These are phyloP conservation scores for Anthoscopus minutus DNA, from an alignment of 2,113 vertebrate genomes.

Conservation along the genomic window DNA sequence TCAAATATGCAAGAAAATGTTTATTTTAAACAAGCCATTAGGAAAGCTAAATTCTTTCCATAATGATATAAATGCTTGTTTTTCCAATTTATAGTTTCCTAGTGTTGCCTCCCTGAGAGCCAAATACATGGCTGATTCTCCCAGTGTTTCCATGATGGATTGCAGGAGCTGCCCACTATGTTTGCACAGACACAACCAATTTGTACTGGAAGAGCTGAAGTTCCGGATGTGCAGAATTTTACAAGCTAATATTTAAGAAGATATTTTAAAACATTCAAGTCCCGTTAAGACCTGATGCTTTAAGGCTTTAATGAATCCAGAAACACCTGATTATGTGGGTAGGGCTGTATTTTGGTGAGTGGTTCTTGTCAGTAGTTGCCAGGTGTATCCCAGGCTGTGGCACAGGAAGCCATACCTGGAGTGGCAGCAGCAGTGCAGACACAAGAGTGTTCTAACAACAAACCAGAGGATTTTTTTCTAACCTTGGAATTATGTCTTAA, in stretches of 20 bases:
- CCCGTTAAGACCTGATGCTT: not conserved
- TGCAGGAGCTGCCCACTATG: not conserved
- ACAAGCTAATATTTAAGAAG: not conserved
- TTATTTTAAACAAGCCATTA: not conserved
- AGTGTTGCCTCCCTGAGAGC: not conserved
- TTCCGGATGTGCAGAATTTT: not conserved
- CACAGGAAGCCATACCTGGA: not conserved
- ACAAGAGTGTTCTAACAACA: not conserved
- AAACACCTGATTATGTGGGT: not conserved
- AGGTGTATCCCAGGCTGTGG: rapidly evolving
- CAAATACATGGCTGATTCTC: not conserved
- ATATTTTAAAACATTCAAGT: not conserved
- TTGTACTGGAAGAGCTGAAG: not conserved
- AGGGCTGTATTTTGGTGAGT: not conserved
- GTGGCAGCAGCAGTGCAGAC: not conserved
- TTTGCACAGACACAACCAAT: not conserved
- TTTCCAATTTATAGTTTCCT: slow-evolving; percentile 6
- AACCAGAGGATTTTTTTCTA: not conserved
- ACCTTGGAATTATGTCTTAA: not conserved
- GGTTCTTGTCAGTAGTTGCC: not conserved
- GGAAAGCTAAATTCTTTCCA: slow-evolving; percentile 9
- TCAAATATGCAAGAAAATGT: not conserved
- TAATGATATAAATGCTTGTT: not conserved
- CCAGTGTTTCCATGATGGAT: not conserved
- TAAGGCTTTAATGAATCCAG: not conserved